Evolutionary conservation across 2,797 vertebrate genomes (phyloP).

Genomic region (Nyctalus aviator): DNA sequence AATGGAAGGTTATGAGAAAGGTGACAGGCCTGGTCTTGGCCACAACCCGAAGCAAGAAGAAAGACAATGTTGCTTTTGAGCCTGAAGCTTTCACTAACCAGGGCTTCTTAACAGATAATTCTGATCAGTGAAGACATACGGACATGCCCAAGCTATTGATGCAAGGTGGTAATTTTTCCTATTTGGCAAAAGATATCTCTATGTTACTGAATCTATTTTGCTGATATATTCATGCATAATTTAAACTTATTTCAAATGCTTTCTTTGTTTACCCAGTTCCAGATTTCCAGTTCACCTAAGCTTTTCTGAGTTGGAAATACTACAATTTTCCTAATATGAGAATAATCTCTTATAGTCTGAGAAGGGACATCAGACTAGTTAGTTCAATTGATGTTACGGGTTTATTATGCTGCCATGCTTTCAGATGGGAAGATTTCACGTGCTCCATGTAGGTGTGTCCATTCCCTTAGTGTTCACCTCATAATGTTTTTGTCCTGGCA

Average conservation of each 20-base stretch:
- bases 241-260: conserved; percentile 27
- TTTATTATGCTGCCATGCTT: neutral
- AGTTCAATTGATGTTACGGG: neutral
- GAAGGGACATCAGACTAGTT: neutral
- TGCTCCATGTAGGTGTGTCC: neutral
- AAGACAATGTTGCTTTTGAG: neutral
- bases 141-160: neutral
- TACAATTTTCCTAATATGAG: neutral
- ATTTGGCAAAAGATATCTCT: conserved; percentile 14
- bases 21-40: neutral
- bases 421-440: neutral
- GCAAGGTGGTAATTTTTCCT: neutral
- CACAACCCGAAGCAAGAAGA: neutral
- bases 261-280: conserved; percentile 14
- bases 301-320: conserved; percentile 19
- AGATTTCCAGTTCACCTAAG: neutral
- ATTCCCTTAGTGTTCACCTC: neutral
- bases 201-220: neutral
- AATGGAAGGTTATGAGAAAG: conserved; percentile 18
- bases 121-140: conserved; percentile 2
- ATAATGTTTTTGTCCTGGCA: neutral
- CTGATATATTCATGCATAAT: neutral
- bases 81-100: neutral
- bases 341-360: neutral
- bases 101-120: neutral